Evolutionary conservation across 1,140 invertebrate species (phyloP).

Genomic region (Caenorhabditis brenneri): DNA sequence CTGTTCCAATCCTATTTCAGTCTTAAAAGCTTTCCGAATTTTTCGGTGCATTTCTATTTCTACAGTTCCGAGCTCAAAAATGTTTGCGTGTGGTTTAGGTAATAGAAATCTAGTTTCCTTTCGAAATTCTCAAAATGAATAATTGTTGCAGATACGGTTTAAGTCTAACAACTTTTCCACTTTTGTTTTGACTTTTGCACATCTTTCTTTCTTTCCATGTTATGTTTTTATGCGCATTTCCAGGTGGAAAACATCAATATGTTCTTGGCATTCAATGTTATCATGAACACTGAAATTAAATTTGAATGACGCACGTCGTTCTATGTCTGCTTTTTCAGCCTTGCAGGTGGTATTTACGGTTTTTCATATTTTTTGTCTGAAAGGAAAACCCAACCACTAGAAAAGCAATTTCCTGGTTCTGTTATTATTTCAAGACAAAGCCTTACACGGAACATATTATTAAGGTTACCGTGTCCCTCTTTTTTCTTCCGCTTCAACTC

Average conservation of each 20-base stretch:
- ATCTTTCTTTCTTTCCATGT: too few species aligned
- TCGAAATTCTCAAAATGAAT: too few species aligned
- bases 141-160: too few species aligned
- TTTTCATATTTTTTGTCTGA: background rate
- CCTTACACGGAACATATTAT: background rate
- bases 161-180: too few species aligned
- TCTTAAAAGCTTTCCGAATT: too few species aligned
- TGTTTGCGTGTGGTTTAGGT: too few species aligned
- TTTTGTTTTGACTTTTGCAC: too few species aligned
- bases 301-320: background rate
- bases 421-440: background rate
- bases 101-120: too few species aligned
- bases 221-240: background rate
- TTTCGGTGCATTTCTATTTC: too few species aligned
- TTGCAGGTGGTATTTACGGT: background rate
- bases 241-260: background rate
- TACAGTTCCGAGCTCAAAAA: too few species aligned
- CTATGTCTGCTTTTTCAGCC: background rate
- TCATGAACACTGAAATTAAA: background rate
- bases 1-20: too few species aligned
- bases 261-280: background rate
- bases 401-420: background rate
- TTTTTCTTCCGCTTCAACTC: background rate
- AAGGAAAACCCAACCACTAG: background rate
- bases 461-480: background rate